phyloP scores from a whole-genome alignment of 2,888 invertebrate species.

The Salpingus planirostris region DNA sequence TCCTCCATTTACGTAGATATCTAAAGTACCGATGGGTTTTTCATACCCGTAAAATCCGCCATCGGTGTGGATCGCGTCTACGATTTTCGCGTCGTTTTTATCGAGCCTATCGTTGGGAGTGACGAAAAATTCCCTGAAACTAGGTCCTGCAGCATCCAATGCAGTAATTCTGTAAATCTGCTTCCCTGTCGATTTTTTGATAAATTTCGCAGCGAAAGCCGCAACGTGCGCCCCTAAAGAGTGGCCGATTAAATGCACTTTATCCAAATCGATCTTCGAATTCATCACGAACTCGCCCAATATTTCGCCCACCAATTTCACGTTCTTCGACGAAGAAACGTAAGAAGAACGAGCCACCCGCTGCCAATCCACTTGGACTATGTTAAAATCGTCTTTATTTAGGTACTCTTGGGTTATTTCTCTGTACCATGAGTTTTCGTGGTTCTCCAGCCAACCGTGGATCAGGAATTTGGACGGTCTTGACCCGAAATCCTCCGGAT shows the following conservation, averaged over 20 bases:
- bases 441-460: conserved; percentile 43
- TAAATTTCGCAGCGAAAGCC: conserved; percentile 24
- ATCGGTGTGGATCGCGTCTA: conserved; percentile 67
- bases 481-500: conserved; percentile 1
- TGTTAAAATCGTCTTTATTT: conserved; percentile 38
- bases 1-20: conserved; percentile 69
- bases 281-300: background rate
- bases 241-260: conserved; percentile 24
- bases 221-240: conserved; percentile 32
- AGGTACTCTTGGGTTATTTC: conserved; percentile 39
- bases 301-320: conserved; percentile 22
- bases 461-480: conserved; percentile 38
- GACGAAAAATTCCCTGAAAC: conserved; percentile 13
- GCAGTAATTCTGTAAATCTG: conserved; percentile 42
- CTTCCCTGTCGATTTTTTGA: conserved; percentile 21
- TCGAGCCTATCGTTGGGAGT: conserved; percentile 49
- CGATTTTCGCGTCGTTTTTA: conserved; percentile 61
- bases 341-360: conserved; percentile 29
- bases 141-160: conserved; percentile 42
- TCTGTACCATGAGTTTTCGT: conserved; percentile 30
- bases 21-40: conserved; percentile 56
- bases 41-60: conserved; percentile 54
- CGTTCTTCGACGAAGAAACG: conserved; percentile 26
- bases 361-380: conserved; percentile 47
- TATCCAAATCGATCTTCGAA: background rate